A percentile compares a stretch with the other conserved stretches of the same genome.
Conservation (phyloP, 1,140 invertebrate species). For the Drosophila guanche region DNA sequence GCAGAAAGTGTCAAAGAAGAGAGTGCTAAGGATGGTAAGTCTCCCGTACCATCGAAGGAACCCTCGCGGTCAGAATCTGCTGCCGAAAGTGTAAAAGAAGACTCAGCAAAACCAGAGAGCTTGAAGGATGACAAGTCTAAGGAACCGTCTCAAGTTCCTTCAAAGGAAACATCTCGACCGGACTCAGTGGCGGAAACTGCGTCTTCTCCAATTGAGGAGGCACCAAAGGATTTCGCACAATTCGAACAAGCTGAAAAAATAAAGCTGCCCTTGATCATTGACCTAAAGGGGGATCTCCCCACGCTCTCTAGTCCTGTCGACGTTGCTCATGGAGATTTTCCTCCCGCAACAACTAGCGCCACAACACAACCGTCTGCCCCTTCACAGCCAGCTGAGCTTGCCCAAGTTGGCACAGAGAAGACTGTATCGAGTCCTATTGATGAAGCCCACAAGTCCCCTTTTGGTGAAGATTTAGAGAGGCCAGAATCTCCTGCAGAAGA, state of each 20-base stretch:
- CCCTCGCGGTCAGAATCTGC: constrained; percentile 26
- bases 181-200: constrained; percentile 47
- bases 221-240: constrained; percentile 9
- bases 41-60: constrained; percentile 9
- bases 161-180: constrained; percentile 56
- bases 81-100: constrained; percentile 1
- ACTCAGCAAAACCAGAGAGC: not conserved
- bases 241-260: not conserved
- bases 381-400: constrained; percentile 11
- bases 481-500: constrained; percentile 37
- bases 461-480: constrained; percentile 5
- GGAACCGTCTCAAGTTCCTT: constrained; percentile 29
- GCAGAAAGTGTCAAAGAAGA: constrained; percentile 30
- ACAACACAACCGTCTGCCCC: constrained; percentile 4
- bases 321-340: constrained; percentile 36
- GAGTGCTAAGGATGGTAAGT: constrained; percentile 16
- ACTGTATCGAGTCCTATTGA: constrained; percentile 34
- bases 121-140: constrained; percentile 26
- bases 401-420: constrained; percentile 17
- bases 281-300: constrained; percentile 2
- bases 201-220: constrained; percentile 58
- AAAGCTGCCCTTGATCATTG: constrained; percentile 2
- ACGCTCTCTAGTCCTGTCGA: constrained; percentile 37
- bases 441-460: constrained; percentile 24
- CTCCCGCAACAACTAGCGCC: constrained; percentile 20